Evolutionary conservation across 2,113 vertebrate species (phyloP).

Genomic region (Myiozetetes cayanensis): DNA sequence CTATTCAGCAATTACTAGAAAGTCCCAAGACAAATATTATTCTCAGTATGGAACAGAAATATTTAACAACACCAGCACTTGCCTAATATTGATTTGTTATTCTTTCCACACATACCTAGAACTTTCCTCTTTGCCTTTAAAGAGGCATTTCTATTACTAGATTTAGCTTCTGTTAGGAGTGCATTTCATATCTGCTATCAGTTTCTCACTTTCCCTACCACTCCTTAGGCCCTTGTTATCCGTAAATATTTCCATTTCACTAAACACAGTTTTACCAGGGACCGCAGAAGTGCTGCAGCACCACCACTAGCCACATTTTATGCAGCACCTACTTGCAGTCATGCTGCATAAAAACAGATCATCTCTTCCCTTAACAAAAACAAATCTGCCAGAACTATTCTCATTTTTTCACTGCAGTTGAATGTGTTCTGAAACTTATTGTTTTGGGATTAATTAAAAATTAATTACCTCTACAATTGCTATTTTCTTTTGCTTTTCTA

Average conservation of each 20-base stretch:
- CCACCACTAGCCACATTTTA: slow-evolving; percentile 23
- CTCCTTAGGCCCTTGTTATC: neutral
- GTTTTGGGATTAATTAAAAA: neutral
- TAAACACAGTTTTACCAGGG: neutral
- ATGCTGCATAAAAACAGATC: neutral
- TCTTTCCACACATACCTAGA: neutral
- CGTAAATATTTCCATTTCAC: neutral
- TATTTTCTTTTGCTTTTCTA: neutral
- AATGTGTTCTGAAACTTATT: neutral
- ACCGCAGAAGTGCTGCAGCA: slow-evolving; percentile 35
- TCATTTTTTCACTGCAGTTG: neutral
- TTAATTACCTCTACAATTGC: neutral
- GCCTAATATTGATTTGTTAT: neutral
- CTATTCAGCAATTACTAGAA: neutral
- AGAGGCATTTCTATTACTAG: neutral
- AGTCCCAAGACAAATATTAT: neutral
- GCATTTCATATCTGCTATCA: neutral
- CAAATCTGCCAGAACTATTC: neutral
- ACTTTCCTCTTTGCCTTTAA: neutral
- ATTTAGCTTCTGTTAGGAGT: neutral
- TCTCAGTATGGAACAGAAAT: neutral
- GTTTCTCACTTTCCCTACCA: neutral
- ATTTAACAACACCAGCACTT: neutral
- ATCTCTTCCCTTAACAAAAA: rapidly evolving
- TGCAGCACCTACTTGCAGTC: neutral